Evolutionary conservation across 2,797 vertebrate genomes (phyloP).

Genomic region (Liparis tanakae): DNA sequence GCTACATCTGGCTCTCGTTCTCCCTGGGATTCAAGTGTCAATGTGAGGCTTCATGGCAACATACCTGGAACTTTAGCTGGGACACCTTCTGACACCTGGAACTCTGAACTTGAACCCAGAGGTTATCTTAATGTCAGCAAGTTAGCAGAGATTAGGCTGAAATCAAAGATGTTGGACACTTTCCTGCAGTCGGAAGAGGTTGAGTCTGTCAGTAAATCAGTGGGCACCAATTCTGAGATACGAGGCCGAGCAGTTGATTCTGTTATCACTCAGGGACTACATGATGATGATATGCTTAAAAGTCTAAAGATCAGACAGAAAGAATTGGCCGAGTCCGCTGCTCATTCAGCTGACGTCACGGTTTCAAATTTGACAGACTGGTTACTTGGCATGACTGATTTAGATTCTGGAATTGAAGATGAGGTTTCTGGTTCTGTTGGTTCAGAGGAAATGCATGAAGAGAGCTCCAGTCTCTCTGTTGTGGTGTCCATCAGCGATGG

Average conservation of each 20-base stretch:
- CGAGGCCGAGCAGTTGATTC: neutral
- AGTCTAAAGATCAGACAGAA: slow-evolving; percentile 30
- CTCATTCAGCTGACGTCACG: neutral
- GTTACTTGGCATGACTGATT: slow-evolving; percentile 9
- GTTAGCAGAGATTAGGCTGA: neutral
- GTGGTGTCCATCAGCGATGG: neutral
- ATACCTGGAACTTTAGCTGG: neutral
- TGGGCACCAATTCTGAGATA: neutral
- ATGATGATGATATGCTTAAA: slow-evolving; percentile 2
- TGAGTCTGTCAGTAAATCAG: neutral
- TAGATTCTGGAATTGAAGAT: slow-evolving; percentile 18
- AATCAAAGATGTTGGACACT: neutral
- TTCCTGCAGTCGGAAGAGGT: neutral
- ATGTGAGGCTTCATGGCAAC: neutral
- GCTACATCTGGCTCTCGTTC: neutral
- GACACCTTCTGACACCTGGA: neutral
- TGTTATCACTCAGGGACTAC: slow-evolving; percentile 1
- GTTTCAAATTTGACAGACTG: neutral
- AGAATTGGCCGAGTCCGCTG: neutral
- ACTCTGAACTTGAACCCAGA: neutral
- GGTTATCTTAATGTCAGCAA: slow-evolving; percentile 6
- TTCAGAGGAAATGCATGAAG: slow-evolving; percentile 18
- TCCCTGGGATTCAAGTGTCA: neutral
- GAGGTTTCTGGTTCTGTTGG: slow-evolving; percentile 3
- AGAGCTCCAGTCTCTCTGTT: slow-evolving; percentile 6